Evolutionary conservation across 2,113 vertebrate species (phyloP), one percentile per base, ranked within the genome.

Genomic region (Mirza zaza): DNA sequence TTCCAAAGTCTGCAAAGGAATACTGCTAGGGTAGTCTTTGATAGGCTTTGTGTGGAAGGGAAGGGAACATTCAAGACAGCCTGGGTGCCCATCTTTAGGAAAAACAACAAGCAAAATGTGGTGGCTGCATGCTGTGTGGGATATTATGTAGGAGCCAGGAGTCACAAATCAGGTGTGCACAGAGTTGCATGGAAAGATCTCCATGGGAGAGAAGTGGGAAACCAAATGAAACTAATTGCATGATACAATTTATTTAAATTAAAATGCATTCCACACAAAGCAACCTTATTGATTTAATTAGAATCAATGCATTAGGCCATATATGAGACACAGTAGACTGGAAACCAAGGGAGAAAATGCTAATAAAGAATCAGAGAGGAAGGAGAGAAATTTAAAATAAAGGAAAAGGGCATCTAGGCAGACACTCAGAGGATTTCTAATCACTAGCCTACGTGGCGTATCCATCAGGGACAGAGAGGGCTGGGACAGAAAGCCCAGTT

Each of bases 81-180:
- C 36, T 29, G 8, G 52, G 61, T 39, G 42, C 12, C 27, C 61
- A 39, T 45, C 42, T 6, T 21, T 13, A 79, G 52, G 36, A n/a
- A 10, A 42, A 68, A 75, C 42, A 15, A 63, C 50, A 67, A 34
- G 5, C 21, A 34, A 55, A 50, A 42, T 21, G 8, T 27, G 12
- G 3, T 25, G 3, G 48, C 9, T 12, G 36, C 3, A 15, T 7
- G 1, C 39, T 29, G 4, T 0, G 32, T 0, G 32, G 21, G 23
- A 36, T 20, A 7, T 18, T 13, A 29, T 14, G 11, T 29, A 20
- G 20, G 29, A 76, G 65, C 48, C 45, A 39, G 85, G 50, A 34
- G 13, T 12, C 7, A 34, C 10, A 32, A 13, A 39, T 34, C 0
- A 27, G 15, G 36, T 52, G 20, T n/a, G 6, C 3, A 36, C 15